phyloP scores from a whole-genome alignment of 2,797 vertebrate species.

The Rhinichthys osculus region DNA sequence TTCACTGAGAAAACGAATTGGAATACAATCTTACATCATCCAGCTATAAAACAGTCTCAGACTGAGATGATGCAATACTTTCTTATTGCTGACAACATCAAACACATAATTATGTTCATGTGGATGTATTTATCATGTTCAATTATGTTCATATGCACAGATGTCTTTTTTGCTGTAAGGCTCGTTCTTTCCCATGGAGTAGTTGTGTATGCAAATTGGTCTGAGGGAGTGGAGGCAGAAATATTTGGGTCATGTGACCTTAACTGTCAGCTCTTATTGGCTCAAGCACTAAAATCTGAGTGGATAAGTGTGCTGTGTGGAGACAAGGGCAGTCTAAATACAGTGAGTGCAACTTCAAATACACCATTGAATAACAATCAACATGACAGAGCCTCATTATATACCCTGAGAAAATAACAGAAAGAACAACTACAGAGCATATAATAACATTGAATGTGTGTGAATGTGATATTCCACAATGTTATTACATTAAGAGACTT shows the following conservation, averaged over 20 bases:
- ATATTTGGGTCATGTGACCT: slow-evolving; percentile 13
- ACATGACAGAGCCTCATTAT: background rate
- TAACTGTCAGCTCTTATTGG: slow-evolving; percentile 13
- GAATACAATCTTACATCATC: background rate
- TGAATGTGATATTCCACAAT: background rate
- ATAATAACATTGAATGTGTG: background rate
- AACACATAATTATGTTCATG: background rate
- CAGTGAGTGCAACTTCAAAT: background rate
- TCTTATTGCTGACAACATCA: background rate
- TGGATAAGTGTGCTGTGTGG: background rate
- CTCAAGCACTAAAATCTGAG: background rate
- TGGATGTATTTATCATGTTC: too few species aligned
- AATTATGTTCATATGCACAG: background rate
- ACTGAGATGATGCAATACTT: background rate
- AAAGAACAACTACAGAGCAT: background rate
- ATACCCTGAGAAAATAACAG: background rate
- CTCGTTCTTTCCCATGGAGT: background rate
- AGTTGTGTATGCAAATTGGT: background rate
- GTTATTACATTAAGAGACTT: background rate
- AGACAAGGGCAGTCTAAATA: background rate
- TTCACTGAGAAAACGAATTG: background rate
- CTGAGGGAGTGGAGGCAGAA: background rate
- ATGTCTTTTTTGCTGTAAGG: background rate
- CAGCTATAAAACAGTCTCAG: background rate
- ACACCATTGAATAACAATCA: background rate